Evolutionary conservation across 2,113 vertebrate species (phyloP).

Genomic region (Argyrosomus japonicus): DNA sequence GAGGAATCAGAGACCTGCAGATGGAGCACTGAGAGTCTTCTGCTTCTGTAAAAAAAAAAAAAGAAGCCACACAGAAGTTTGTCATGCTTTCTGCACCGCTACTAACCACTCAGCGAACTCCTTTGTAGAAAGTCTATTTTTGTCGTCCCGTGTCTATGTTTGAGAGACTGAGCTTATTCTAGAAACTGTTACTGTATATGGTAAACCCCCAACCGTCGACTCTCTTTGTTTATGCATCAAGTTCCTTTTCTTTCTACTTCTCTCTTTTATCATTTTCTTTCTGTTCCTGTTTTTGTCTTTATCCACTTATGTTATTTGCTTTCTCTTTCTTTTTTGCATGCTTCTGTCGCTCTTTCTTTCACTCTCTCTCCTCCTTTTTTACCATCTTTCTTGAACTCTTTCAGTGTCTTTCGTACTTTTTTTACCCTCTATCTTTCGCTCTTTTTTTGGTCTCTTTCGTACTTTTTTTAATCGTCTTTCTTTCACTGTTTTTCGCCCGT

Average conservation of each 20-base stretch:
- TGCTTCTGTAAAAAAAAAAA: slow-evolving; percentile 30
- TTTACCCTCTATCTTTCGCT: too few species aligned
- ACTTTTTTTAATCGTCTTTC: not conserved
- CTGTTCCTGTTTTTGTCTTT: not conserved
- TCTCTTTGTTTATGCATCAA: slow-evolving; percentile 29
- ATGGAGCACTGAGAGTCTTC: slow-evolving; percentile 36
- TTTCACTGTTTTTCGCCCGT: too few species aligned
- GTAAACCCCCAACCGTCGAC: slow-evolving; percentile 47
- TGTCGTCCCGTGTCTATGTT: slow-evolving; percentile 59
- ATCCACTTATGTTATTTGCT: not conserved
- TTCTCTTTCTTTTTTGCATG: not conserved
- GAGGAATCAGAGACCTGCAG: slow-evolving; percentile 46
- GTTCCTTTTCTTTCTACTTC: slow-evolving; percentile 40
- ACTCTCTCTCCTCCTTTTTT: not conserved
- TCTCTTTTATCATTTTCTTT: not conserved
- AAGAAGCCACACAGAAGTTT: slow-evolving; percentile 38
- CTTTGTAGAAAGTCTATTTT: slow-evolving; percentile 72
- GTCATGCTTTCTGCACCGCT: slow-evolving; percentile 63
- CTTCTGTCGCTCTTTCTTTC: not conserved
- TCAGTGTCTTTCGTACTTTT: not conserved
- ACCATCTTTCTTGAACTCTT: too few species aligned
- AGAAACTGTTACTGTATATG: slow-evolving; percentile 69
- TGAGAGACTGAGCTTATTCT: slow-evolving; percentile 61
- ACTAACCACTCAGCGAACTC: slow-evolving; percentile 65
- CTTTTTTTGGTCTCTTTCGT: not conserved